Percentiles rank a stretch among this genome's conserved stretches.
Evolutionary conservation across 2,888 invertebrate species (phyloP).

Genomic region (Drosophila birchii): DNA sequence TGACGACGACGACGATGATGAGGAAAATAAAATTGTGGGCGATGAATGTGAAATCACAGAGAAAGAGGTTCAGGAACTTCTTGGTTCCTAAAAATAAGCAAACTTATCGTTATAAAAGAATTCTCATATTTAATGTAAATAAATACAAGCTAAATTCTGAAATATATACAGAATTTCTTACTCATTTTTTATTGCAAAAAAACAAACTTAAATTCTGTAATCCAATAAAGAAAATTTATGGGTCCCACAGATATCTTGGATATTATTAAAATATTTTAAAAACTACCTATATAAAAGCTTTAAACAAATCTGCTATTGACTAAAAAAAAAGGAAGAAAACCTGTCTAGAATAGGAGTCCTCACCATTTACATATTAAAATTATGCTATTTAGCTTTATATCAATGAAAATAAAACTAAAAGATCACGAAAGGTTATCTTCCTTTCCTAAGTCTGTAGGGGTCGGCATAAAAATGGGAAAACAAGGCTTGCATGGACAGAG

Average conservation of each 20-base stretch:
- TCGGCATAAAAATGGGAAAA: neutral
- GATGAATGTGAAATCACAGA: constrained; percentile 11
- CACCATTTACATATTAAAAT: no score
- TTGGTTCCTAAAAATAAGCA: neutral
- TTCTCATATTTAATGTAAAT: neutral
- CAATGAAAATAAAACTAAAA: no score
- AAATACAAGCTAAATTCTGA: neutral
- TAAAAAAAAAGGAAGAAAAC: no score
- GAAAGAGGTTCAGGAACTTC: constrained; percentile 10
- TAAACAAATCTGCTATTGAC: no score
- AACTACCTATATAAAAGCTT: no score
- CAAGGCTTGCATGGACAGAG: neutral
- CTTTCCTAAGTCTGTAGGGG: neutral
- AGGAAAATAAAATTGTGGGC: neutral
- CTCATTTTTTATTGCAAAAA: no score
- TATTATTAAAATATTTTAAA: no score
- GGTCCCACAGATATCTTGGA: no score
- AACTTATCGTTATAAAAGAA: neutral
- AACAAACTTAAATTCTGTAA: neutral
- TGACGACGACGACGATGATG: constrained; percentile 1
- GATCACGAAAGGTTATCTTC: neutral
- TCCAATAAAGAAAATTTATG: no score
- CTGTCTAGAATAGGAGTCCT: no score
- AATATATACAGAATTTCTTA: no score
- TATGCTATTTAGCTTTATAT: no score